Evolutionary conservation across 2,888 invertebrate genomes (phyloP), one percentile per base, ranked within the genome.

Genomic region (Margaritifera margaritifera): DNA sequence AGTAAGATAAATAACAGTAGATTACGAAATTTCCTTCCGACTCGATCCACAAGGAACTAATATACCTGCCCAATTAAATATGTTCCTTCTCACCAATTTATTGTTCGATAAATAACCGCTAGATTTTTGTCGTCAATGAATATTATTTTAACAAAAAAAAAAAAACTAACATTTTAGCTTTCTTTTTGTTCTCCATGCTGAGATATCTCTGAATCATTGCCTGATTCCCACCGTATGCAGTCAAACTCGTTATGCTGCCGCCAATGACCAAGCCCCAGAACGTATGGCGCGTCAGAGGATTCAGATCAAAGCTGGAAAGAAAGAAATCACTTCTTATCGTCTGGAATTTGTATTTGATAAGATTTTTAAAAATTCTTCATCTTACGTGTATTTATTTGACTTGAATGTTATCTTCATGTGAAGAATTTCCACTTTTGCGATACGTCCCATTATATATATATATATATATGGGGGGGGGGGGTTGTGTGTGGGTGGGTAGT

Each of bases 121-220:
- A 42, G 11, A 15, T 4, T n/a, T 59, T 59, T 25, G 59, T 24
- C 6, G 5, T 31, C 0, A 6, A 31, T 6, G 6, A 5, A 31
- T 31, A 31, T 6, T 5, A 31, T 31, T 31, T 31, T 6, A 31
- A 31, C 5, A 6, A n/a, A n/a, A 6, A 6, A 4, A n/a, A 15
- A 54, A 20, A 51, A 27, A 68, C 80, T 66, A 72, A 84, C 85
- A 66, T 70, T 66, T 81, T 79, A 6, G 85, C 82, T 25, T 80
- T 78, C 64, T 60, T 68, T 25, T 80, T 64, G 24, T 77, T 80
- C 42, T 74, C 72, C 67, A 85, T 94, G 2, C 96, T 95, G 74
- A 97, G 92, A 88, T 96, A 97, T 89, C 97, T 95, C 90, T 98
- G 97, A 60, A 98, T 94, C 51, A 97, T 95, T 0, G 97, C 95